Base-by-base conservation (phyloP, 2,797 vertebrate genomes). In the Platyrinchus mystaceus region DNA sequence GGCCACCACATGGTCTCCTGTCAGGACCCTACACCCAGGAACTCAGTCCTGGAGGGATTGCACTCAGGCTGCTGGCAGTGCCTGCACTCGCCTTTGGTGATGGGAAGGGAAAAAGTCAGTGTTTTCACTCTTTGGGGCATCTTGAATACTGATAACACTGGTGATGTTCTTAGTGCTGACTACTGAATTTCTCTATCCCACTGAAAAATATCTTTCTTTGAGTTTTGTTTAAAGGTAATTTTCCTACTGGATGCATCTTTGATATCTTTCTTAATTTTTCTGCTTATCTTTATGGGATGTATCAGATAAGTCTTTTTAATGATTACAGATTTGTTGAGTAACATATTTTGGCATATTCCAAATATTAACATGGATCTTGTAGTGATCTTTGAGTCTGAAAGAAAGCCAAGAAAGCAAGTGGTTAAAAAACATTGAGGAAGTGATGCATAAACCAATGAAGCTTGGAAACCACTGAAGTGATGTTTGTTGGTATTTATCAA, bases 1-100 rank as follows among this genome's bases (percentile, higher is more conserved):
- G 56, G 26, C 26, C 28, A 39, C 49, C 28, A 4, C 8, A 8
- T 18, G 9, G 24, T 18, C 24, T 43, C 0, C 0, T 58, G 10
- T 28, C 30, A 49, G n/a, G 64, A 27, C 44, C 27, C 20, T 36
- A 49, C 0, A 0, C 18, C 18, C 22, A 26, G n/a, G 37, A 27
- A n/a, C 37, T 23, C 17, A 49, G 58, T 12, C 30, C 30, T 19
- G 3, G 10, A 12, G 14, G 8, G 9, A 8, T 28, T 44, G 22
- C 15, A 9, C 20, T n/a, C 15, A 3, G 44, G 14, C 39, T 68
- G 39, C 67, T 59, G 16, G 24, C 66, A 67, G 36, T 19, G 24
- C 21, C 49, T 34, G 23, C 34, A 12, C 14, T 47, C 3, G 0
- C 16, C 21, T 30, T 55, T 64, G 30, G 28, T 34, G 21, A 34